Evolutionary conservation across 1,140 invertebrate genomes (phyloP).

Genomic region (Brachionus rotundiformis): DNA sequence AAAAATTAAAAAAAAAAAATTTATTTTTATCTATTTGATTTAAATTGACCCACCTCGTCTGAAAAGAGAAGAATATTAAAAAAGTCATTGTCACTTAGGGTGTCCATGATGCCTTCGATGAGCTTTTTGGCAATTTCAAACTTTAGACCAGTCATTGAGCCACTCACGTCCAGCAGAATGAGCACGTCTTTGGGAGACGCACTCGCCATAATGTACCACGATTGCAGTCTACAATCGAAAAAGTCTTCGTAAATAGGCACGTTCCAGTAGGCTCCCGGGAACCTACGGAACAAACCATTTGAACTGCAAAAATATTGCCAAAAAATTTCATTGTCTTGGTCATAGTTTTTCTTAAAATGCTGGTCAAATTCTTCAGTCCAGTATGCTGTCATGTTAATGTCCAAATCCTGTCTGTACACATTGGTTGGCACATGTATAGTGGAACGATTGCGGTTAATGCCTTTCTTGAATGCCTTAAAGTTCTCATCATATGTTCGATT

Average conservation of each 20-base stretch:
- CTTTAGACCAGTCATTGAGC: conserved; percentile 93
- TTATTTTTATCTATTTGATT: not conserved
- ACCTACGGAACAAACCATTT: conserved; percentile 34
- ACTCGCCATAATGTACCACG: conserved; percentile 86
- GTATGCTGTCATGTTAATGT: conserved; percentile 30
- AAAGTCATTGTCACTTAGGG: conserved; percentile 95
- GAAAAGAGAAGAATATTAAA: conserved; percentile 76
- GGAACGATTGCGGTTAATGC: conserved; percentile 18
- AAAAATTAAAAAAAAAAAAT: not conserved
- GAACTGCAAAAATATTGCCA: conserved; percentile 53
- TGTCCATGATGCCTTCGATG: conserved; percentile 86
- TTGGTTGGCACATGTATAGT: conserved; percentile 52
- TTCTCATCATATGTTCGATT: conserved; percentile 38
- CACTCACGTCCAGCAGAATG: conserved; percentile 88
- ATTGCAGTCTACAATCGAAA: conserved; percentile 51
- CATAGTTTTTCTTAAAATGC: conserved; percentile 36
- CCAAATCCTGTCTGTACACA: conserved; percentile 36
- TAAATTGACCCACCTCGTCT: not conserved
- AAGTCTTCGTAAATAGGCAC: conserved; percentile 33
- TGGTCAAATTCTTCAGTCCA: conserved; percentile 34
- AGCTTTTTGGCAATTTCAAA: conserved; percentile 86
- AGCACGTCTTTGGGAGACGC: conserved; percentile 96
- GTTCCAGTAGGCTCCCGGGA: conserved; percentile 40
- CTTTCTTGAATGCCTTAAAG: conserved; percentile 30
- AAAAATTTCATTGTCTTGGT: conserved; percentile 25